Conservation (phyloP, 2,113 vertebrate genomes). For the Pseudonaja textilis region DNA sequence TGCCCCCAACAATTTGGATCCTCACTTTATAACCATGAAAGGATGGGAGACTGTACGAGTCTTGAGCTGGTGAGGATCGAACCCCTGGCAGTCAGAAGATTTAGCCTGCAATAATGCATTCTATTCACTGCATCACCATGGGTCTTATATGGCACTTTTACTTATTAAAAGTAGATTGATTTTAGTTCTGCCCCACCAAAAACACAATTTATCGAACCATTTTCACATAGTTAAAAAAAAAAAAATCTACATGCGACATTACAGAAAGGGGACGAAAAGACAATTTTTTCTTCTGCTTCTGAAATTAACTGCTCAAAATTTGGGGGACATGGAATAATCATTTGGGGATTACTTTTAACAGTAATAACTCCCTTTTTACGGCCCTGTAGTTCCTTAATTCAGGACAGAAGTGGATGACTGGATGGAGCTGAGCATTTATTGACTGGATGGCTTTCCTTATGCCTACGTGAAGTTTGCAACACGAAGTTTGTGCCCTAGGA, state of each 20-base stretch:
- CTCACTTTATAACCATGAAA: neutral
- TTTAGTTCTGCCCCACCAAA: neutral
- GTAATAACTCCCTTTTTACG: neutral
- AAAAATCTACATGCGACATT: neutral
- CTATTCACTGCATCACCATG: neutral
- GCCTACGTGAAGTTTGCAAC: neutral
- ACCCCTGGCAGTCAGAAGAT: neutral
- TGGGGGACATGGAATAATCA: neutral
- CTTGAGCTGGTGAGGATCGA: neutral
- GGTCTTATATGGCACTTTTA: neutral
- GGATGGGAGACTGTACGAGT: neutral
- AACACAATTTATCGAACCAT: neutral
- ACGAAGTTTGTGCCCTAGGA: neutral
- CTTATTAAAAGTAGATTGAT: neutral
- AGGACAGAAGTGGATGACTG: neutral
- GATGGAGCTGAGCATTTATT: neutral
- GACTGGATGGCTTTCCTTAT: neutral
- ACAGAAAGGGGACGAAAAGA: neutral
- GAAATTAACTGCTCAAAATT: neutral
- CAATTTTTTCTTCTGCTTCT: neutral
- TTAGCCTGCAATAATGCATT: neutral
- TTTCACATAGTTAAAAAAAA: neutral
- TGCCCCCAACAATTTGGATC: neutral
- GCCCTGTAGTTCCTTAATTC: neutral
- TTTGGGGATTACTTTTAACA: neutral